phyloP scores from a whole-genome alignment of 2,888 invertebrate genomes.

The Oxyscelio sp. region DNA sequence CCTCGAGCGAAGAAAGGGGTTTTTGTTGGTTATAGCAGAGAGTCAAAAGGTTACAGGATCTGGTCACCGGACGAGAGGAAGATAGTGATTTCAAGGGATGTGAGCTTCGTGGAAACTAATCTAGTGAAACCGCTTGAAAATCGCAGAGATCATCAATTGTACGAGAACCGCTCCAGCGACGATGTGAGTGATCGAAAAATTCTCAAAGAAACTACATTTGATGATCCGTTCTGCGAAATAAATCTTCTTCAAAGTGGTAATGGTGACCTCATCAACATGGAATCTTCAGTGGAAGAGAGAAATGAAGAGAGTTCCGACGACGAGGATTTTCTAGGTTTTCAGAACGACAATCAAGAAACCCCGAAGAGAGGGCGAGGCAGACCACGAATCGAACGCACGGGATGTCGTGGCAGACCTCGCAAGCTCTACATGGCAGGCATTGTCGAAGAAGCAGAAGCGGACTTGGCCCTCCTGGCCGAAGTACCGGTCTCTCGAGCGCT shows the following conservation, averaged over 20 bases:
- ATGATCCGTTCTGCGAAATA: not conserved
- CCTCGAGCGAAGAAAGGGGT: constrained; percentile 58
- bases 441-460: not conserved
- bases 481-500: constrained; percentile 46
- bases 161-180: not conserved
- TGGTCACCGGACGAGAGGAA: constrained; percentile 62
- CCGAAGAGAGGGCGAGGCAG: constrained; percentile 32
- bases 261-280: no score
- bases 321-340: not conserved
- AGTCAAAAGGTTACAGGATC: constrained; percentile 65
- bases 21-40: constrained; percentile 63
- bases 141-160: no score
- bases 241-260: not conserved
- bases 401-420: constrained; percentile 33
- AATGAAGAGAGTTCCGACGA: not conserved
- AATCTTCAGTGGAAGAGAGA: not conserved
- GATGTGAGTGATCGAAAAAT: not conserved
- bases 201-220: not conserved
- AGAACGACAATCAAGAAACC: not conserved
- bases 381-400: constrained; percentile 18
- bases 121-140: no score
- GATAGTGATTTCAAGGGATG: constrained; percentile 62
- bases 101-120: constrained; percentile 51
- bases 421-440: constrained; percentile 6
- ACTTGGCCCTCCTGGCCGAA: no score